These are phyloP conservation scores for Choloepus hoffmanni DNA, from an alignment of 2,113 vertebrate species.

Conservation along the genomic window DNA sequence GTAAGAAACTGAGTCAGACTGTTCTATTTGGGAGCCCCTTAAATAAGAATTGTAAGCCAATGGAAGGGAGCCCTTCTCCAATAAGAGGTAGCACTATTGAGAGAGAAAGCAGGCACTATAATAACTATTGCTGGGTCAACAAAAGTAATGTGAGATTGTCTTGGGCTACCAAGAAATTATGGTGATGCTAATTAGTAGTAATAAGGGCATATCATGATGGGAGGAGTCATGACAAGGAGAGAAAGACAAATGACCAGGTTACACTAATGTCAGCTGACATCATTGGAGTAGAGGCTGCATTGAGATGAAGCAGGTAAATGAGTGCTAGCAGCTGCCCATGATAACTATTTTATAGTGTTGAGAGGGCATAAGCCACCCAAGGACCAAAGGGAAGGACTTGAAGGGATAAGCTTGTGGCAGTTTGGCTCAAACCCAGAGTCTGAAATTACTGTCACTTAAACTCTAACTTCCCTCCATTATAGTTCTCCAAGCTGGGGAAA, in stretches of 20 bases:
- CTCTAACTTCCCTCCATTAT: not conserved
- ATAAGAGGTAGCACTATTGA: not conserved
- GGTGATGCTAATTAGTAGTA: slow-evolving; percentile 46
- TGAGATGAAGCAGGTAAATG: not conserved
- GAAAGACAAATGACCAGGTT: slow-evolving; percentile 51
- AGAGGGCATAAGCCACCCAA: not conserved
- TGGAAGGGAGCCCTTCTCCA: not conserved
- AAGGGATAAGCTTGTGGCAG: not conserved
- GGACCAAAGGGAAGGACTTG: not conserved
- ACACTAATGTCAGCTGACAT: not conserved
- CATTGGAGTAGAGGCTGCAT: not conserved
- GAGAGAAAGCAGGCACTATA: slow-evolving; percentile 1
- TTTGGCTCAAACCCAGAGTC: slow-evolving; percentile 8
- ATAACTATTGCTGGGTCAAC: not conserved
- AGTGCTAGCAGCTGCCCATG: not conserved
- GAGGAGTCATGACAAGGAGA: slow-evolving; percentile 8
- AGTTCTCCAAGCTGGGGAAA: not conserved
- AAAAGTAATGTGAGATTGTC: slow-evolving; percentile 57
- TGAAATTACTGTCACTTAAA: slow-evolving; percentile 23
- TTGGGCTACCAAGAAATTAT: slow-evolving; percentile 40
- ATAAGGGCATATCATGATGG: slow-evolving; percentile 8
- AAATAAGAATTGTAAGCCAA: slow-evolving; percentile 30
- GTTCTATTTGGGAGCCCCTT: not conserved
- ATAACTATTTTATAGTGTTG: not conserved
- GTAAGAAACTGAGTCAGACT: not conserved